Evolutionary conservation across 2,797 vertebrate species (phyloP), one percentile per base, ranked within the genome.

Genomic region (Galago senegalensis): DNA sequence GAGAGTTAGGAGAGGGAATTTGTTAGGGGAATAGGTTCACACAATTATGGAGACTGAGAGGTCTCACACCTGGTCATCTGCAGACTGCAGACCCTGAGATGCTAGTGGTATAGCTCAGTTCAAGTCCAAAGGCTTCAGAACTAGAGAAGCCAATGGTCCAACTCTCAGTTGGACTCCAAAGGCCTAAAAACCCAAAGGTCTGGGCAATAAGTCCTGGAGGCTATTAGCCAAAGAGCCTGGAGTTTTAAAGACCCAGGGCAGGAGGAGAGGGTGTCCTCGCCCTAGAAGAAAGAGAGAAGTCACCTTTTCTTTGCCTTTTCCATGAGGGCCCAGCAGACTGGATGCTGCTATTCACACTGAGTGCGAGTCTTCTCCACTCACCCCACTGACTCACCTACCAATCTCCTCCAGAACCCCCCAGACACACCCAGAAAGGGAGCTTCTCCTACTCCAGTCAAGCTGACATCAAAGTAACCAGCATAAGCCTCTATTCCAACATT

Each of bases 321-420:
- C 20, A 18, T 4, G 4, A 23, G 31, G 18, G 13, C 8, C 60
- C 60, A 60, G 25, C 5, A 11, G 12, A 63, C 2, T 67, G 3
- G n/a, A 61, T 8, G 21, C 11, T 53, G 49, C 11, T 2, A 0
- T 8, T 25, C 27, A 34, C 56, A 14, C 0, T 4, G 27, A 34
- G 4, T 18, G 20, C 9, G 11, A 14, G 34, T 34, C 27, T 29
- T 63, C 20, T 31, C 43, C 5, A 72, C 8, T 63, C 11, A 14
- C 10, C 37, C 69, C 21, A 18, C 63, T 13, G n/a, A 63, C 40
- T 53, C 53, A 5, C 14, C 11, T 12, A 34, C 61, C 31, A 9
- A 3, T 40, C 27, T 87, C 21, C n/a, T 40, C 65, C 12, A 79
- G 37, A 21, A 53, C 10, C 27, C 20, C 21, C 58, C 10, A 43